These are phyloP conservation scores for Cotesia typhae DNA, from an alignment of 1,140 invertebrate genomes.

Conservation along the genomic window DNA sequence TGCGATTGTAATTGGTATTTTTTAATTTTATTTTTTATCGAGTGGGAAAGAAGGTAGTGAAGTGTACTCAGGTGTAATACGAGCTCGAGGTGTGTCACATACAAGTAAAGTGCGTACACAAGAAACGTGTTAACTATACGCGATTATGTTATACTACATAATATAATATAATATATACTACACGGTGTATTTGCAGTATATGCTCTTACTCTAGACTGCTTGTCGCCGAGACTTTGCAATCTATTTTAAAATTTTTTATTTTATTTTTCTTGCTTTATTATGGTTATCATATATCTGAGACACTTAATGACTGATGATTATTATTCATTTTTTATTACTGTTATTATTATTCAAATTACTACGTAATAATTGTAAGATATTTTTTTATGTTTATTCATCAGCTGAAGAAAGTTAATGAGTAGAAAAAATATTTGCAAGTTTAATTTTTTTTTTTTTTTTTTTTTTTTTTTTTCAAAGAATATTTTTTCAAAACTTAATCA, in stretches of 20 bases:
- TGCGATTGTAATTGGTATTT: no score
- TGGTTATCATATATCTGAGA: neutral
- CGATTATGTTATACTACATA: no score
- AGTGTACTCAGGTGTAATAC: slow-evolving; percentile 42
- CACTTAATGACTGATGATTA: no score
- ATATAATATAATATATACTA: neutral
- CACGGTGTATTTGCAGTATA: neutral
- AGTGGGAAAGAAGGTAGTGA: slow-evolving; percentile 2
- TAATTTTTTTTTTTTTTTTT: no score
- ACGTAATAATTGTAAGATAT: no score
- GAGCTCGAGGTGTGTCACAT: slow-evolving; percentile 31
- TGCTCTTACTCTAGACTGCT: slow-evolving; percentile 46
- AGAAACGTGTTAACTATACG: slow-evolving; percentile 6
- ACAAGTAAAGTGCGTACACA: slow-evolving; percentile 19
- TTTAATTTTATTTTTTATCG: neutral
- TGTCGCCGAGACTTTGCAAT: slow-evolving; percentile 46
- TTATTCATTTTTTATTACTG: no score
- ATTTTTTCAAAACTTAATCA: no score
- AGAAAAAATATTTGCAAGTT: no score
- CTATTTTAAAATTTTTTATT: slow-evolving; percentile 37
- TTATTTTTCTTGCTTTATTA: slow-evolving; percentile 31
- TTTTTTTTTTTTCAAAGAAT: no score
- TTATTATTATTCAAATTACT: no score
- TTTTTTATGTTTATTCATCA: no score
- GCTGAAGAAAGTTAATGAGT: no score